Conservation (phyloP, 1,140 invertebrate genomes). For the Dolichoris vasculosae region DNA sequence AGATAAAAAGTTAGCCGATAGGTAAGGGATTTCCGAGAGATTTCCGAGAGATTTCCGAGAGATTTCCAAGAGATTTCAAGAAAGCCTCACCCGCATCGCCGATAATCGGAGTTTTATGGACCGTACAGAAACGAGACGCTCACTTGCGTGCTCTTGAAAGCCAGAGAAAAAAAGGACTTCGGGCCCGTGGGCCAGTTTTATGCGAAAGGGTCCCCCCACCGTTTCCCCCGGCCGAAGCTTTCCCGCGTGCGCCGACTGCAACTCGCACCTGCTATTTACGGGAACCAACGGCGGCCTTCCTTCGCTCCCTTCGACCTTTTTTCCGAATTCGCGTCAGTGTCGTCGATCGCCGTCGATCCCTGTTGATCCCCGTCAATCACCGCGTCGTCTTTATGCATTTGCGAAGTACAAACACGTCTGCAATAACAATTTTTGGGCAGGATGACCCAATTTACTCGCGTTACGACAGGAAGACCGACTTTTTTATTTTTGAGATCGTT, state of each 20-base stretch:
- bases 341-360: no score
- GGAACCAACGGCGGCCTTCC: constrained; percentile 13
- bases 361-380: no score
- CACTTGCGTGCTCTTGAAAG: constrained; percentile 1
- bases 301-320: not conserved
- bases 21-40: not conserved
- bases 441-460: constrained; percentile 29
- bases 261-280: constrained; percentile 51
- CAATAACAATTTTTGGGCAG: constrained; percentile 26
- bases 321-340: not conserved
- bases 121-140: not conserved
- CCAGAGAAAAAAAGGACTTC: not conserved
- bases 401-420: not conserved
- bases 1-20: not conserved
- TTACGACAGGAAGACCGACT: no score
- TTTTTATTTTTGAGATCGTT: no score
- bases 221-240: not conserved
- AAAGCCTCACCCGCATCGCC: not conserved
- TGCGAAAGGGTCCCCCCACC: not conserved
- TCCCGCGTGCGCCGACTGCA: constrained; percentile 1
- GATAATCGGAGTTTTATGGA: constrained; percentile 2
- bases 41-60: no score
- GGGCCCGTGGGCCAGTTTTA: not conserved
- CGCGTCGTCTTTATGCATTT: constrained; percentile 17
- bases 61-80: constrained; percentile 2